phyloP scores from a whole-genome alignment of 2,888 invertebrate genomes.

The Teleiodes luculella region DNA sequence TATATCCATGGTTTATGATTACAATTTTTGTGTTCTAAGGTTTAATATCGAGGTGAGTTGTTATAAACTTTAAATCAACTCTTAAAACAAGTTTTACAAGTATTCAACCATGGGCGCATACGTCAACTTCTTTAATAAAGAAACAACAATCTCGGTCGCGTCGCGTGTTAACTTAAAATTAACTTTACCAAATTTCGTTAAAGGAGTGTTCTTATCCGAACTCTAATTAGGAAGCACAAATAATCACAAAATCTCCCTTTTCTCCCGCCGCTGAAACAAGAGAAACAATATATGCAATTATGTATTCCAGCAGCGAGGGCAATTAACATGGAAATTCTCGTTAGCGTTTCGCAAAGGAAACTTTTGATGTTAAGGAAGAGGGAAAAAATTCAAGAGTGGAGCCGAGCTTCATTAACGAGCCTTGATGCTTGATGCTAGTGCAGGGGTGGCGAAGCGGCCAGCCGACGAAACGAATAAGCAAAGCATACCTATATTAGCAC shows the following conservation, averaged over 20 bases:
- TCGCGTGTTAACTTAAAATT: slow-evolving; percentile 32
- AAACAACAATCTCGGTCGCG: slow-evolving; percentile 7
- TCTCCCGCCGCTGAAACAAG: slow-evolving; percentile 48
- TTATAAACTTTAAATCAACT: too few species aligned
- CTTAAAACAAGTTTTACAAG: too few species aligned
- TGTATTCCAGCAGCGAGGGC: slow-evolving; percentile 62
- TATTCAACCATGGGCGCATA: background rate
- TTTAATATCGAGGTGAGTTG: too few species aligned
- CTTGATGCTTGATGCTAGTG: slow-evolving; percentile 35
- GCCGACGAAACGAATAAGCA: too few species aligned
- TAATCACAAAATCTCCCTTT: slow-evolving; percentile 57
- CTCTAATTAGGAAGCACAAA: slow-evolving; percentile 54
- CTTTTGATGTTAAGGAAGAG: slow-evolving; percentile 71
- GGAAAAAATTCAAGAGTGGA: slow-evolving; percentile 63
- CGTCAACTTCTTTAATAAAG: slow-evolving; percentile 7
- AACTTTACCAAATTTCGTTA: slow-evolving; percentile 40
- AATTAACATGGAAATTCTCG: slow-evolving; percentile 74
- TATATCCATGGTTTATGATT: too few species aligned
- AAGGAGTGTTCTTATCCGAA: slow-evolving; percentile 49
- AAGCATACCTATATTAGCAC: too few species aligned
- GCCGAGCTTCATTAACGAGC: slow-evolving; percentile 67
- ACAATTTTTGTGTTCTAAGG: too few species aligned
- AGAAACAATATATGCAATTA: slow-evolving; percentile 72
- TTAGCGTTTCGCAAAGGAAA: slow-evolving; percentile 69
- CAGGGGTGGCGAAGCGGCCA: background rate